These are phyloP conservation scores for Heterodera schachtii DNA, from an alignment of 1,140 invertebrate species.

Conservation along the genomic window DNA sequence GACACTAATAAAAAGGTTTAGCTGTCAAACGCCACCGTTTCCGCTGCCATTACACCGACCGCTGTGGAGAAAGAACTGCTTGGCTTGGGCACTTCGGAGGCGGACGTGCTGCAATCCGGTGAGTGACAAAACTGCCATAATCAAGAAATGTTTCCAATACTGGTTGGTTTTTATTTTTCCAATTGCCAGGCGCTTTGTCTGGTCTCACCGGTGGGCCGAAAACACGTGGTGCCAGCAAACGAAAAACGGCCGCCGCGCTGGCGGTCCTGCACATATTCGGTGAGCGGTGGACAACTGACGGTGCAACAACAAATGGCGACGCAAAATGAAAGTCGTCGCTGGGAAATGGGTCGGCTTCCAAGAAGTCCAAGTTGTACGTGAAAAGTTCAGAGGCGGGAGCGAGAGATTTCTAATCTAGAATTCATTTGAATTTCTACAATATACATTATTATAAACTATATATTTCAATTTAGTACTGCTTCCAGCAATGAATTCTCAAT, in stretches of 20 bases:
- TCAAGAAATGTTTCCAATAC: too few relatives aligned
- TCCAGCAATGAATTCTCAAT: slow-evolving; percentile 30
- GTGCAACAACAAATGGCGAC: not conserved
- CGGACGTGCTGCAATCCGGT: not conserved
- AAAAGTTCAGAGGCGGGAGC: too few relatives aligned
- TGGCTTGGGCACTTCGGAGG: slow-evolving; percentile 1
- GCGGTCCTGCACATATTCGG: not conserved
- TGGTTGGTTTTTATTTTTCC: not conserved
- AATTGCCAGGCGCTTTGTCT: not conserved
- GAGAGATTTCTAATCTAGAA: not conserved
- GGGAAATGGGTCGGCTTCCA: too few relatives aligned
- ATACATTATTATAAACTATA: slow-evolving; percentile 9
- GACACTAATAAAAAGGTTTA: too few relatives aligned
- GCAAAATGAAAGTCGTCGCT: too few relatives aligned
- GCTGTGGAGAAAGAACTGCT: slow-evolving; percentile 5
- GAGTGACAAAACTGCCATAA: too few relatives aligned
- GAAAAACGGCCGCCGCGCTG: slow-evolving; percentile 42
- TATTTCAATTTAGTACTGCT: slow-evolving; percentile 19
- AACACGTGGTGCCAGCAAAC: slow-evolving; percentile 51
- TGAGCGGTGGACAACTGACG: not conserved
- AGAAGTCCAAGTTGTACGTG: too few relatives aligned
- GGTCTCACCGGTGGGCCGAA: slow-evolving; percentile 44
- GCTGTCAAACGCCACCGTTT: slow-evolving; percentile 11
- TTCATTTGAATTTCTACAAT: not conserved
- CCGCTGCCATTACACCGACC: not conserved